Conservation (phyloP, 1,140 invertebrate species). For the Harpegnathos saltator region DNA sequence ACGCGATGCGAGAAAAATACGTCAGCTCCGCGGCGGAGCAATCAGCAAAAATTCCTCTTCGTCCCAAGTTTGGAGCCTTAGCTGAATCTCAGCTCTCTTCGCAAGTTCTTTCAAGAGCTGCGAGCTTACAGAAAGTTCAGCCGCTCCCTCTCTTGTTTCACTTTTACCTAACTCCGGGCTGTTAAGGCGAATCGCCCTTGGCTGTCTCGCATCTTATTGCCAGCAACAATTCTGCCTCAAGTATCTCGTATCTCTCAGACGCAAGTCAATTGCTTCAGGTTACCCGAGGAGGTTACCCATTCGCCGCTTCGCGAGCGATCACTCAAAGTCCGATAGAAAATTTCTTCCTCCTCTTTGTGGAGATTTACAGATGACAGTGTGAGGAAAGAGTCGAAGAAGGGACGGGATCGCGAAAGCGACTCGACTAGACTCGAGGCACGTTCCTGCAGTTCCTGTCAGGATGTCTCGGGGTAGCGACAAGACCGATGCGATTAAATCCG, state of each 20-base stretch:
- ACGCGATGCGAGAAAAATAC: too few relatives aligned
- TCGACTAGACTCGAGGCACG: conserved; percentile 26
- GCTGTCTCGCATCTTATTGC: too few relatives aligned
- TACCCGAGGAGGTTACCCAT: too few relatives aligned
- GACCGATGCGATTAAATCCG: conserved; percentile 55
- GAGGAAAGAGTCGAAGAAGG: conserved; percentile 40
- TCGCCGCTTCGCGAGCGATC: background rate
- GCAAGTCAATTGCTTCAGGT: background rate
- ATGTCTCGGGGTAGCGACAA: conserved; percentile 31
- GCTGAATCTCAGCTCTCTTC: too few relatives aligned
- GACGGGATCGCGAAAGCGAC: conserved; percentile 14
- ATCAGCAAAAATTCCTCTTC: too few relatives aligned
- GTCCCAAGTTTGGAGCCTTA: too few relatives aligned
- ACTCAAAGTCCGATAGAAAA: conserved; percentile 7
- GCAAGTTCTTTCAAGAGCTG: too few relatives aligned
- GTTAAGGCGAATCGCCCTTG: too few relatives aligned
- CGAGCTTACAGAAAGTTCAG: too few relatives aligned
- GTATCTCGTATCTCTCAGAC: background rate
- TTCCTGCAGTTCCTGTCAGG: conserved; percentile 52
- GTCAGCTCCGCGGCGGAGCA: too few relatives aligned
- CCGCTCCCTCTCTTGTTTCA: too few relatives aligned
- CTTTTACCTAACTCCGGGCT: too few relatives aligned
- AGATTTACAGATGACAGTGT: background rate
- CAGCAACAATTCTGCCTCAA: background rate
- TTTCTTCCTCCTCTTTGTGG: conserved; percentile 10